phyloP scores from a whole-genome alignment of 2,113 vertebrate genomes.

The Tiliqua scincoides region DNA sequence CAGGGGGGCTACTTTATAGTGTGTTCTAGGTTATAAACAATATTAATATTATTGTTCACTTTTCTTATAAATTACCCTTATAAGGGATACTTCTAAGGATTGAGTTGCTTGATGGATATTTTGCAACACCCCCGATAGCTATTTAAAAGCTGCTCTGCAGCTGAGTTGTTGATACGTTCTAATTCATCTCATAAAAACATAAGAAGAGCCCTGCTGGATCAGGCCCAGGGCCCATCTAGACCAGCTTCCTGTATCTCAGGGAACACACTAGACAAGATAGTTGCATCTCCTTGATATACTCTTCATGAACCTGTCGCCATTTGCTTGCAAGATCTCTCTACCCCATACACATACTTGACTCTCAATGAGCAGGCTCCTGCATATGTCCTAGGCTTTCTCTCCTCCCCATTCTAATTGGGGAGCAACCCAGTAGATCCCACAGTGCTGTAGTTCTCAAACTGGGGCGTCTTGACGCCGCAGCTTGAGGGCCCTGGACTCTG shows the following conservation, averaged over 20 bases:
- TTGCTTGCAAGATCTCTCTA: neutral
- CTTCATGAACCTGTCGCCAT: neutral
- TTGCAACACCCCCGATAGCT: neutral
- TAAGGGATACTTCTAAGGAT: neutral
- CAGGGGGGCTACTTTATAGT: too few relatives aligned
- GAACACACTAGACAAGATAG: too few relatives aligned
- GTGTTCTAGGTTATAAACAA: neutral
- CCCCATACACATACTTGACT: neutral
- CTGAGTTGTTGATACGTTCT: neutral
- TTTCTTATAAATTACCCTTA: too few relatives aligned
- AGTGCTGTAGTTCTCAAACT: too few relatives aligned
- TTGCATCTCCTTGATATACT: too few relatives aligned
- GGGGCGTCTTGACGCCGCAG: too few relatives aligned
- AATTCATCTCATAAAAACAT: too few relatives aligned
- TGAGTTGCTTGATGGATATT: neutral
- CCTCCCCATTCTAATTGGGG: neutral
- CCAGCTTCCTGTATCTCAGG: too few relatives aligned
- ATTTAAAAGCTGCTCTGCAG: neutral
- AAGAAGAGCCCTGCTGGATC: too few relatives aligned
- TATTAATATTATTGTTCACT: neutral
- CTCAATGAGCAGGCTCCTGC: neutral
- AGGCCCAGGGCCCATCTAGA: neutral
- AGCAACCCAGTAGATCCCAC: too few relatives aligned
- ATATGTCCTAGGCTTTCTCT: neutral
- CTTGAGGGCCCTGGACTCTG: too few relatives aligned